These are phyloP conservation scores for Silurus asotus DNA, from an alignment of 2,113 vertebrate genomes.

Conservation along the genomic window DNA sequence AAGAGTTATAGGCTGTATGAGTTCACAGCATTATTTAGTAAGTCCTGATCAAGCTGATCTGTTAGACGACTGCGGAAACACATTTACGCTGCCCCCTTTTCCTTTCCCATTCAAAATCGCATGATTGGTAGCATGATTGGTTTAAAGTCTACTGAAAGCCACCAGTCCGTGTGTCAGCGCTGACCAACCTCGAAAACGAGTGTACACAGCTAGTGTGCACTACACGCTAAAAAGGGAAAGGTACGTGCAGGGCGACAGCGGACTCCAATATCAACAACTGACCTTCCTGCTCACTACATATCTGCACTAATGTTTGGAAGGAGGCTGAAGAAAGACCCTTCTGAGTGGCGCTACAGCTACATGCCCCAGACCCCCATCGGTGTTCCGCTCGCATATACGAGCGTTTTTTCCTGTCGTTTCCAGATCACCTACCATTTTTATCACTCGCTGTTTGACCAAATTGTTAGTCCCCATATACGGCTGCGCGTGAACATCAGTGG, in stretches of 20 bases:
- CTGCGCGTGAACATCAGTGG: constrained; percentile 68
- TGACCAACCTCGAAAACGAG: neutral
- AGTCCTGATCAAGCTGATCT: neutral
- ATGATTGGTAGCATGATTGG: neutral
- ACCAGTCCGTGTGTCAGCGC: neutral
- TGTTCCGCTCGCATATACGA: constrained; percentile 43
- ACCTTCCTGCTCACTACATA: constrained; percentile 73
- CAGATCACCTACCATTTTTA: constrained; percentile 81
- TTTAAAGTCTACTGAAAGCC: neutral
- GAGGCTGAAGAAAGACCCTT: constrained; percentile 43
- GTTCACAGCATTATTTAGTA: neutral
- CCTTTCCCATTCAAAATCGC: neutral
- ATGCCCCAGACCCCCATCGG: constrained; percentile 26
- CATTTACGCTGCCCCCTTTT: neutral
- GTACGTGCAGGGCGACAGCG: constrained; percentile 64
- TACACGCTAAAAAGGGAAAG: constrained; percentile 74
- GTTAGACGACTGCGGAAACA: neutral
- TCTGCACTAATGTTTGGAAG: constrained; percentile 53
- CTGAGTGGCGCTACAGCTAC: constrained; percentile 27
- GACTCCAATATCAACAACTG: constrained; percentile 80
- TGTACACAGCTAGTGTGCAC: neutral
- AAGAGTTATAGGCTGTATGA: neutral
- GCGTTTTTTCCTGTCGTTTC: constrained; percentile 67
- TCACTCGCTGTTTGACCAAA: constrained; percentile 79
- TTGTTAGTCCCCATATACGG: constrained; percentile 71